Percentiles rank a stretch among this genome's conserved stretches.
Conservation (phyloP, 2,888 invertebrate species). For the Ophion slaviceki region DNA sequence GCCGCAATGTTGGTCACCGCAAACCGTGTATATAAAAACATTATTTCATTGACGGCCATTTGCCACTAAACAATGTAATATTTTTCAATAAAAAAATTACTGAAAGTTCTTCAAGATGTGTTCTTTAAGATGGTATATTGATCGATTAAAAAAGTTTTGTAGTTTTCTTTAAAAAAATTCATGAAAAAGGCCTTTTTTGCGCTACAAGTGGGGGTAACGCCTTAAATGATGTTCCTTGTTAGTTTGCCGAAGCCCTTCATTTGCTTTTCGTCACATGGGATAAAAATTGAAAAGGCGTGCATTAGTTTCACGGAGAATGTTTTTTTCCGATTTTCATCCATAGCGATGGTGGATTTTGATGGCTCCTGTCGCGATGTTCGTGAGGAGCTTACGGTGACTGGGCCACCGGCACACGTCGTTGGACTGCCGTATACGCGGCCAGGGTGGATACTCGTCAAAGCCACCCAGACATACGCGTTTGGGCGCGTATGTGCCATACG, state of each 20-base stretch:
- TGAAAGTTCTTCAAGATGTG: no score
- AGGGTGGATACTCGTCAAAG: conserved; percentile 21
- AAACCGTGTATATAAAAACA: no score
- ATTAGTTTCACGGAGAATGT: not conserved
- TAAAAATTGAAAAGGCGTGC: not conserved
- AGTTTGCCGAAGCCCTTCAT: not conserved
- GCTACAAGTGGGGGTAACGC: no score
- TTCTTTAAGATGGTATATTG: no score
- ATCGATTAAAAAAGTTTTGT: no score
- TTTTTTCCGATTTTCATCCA: not conserved
- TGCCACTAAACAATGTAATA: no score
- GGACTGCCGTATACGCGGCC: not conserved
- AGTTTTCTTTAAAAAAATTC: no score
- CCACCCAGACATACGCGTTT: conserved; percentile 21
- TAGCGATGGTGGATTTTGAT: not conserved
- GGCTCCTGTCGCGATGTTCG: not conserved
- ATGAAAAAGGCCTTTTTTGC: no score
- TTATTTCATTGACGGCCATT: no score
- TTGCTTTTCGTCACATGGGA: not conserved
- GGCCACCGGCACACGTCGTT: not conserved
- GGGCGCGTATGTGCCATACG: conserved; percentile 5
- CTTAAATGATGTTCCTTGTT: no score
- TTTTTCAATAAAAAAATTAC: no score
- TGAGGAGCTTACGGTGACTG: conserved; percentile 8
- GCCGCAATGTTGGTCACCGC: no score